These are phyloP conservation scores for Gracilinanus agilis DNA, from an alignment of 2,113 vertebrate genomes.

Conservation along the genomic window DNA sequence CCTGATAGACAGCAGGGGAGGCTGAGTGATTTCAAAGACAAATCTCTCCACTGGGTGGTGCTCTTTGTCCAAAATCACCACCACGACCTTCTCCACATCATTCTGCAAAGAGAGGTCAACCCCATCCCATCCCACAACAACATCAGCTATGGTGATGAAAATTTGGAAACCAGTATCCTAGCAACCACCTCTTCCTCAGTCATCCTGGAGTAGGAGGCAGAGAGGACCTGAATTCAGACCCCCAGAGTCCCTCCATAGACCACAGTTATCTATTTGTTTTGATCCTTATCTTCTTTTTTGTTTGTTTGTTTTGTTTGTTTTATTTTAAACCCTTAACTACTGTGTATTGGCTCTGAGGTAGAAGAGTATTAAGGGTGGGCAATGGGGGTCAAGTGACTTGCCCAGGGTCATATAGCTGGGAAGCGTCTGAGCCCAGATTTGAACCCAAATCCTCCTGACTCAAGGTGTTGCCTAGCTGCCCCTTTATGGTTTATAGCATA, in stretches of 20 bases:
- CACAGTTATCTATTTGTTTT: too few relatives aligned
- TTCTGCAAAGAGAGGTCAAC: slow-evolving; percentile 86
- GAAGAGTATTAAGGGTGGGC: too few relatives aligned
- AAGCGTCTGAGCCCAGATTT: too few relatives aligned
- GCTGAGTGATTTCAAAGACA: slow-evolving; percentile 98
- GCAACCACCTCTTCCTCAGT: background rate
- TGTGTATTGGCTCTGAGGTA: too few relatives aligned
- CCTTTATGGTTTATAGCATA: too few relatives aligned
- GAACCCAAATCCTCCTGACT: too few relatives aligned
- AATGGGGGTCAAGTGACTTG: too few relatives aligned
- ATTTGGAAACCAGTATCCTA: background rate
- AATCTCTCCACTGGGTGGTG: slow-evolving; percentile 99
- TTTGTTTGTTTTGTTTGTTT: too few relatives aligned
- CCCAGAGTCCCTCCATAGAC: background rate
- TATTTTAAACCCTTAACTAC: too few relatives aligned
- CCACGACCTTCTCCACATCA: slow-evolving; percentile 97
- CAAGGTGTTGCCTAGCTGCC: too few relatives aligned
- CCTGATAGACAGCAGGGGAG: slow-evolving; percentile 95
- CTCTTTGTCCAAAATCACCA: slow-evolving; percentile 99
- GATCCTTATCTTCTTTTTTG: too few relatives aligned
- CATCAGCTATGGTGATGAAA: background rate
- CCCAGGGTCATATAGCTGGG: too few relatives aligned
- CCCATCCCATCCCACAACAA: background rate
- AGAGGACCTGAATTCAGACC: background rate
- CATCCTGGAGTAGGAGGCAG: background rate